Evolutionary conservation across 2,888 invertebrate genomes (phyloP), one percentile per base, ranked within the genome.

Genomic region (Pachycephus smyrnensis): DNA sequence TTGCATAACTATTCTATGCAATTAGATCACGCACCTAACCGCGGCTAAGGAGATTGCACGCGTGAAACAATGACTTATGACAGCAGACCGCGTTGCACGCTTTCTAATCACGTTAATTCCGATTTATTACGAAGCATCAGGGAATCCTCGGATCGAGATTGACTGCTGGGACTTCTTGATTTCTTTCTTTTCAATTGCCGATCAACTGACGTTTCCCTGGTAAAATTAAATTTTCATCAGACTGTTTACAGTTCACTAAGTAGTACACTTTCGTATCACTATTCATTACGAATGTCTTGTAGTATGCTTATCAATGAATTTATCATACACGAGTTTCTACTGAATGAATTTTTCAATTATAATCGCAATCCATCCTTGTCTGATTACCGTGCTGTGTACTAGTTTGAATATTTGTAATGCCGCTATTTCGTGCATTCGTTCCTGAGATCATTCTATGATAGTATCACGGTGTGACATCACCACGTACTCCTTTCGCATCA

Each of bases 91-190:
- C 79, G 77, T 71, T 81, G 79, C 80, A 82, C 84, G 84, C 84
- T 84, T 84, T 84, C 84, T 84, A 84, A 80, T 76, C 82, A 80
- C 79, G 69, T 79, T 84, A 82, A 84, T 84, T 84, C 79, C 81
- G 78, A 84, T 84, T 82, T 80, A 82, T 84, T 79, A 81, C 77
- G 80, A 35, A 74, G 74, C 74, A 35, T n/a, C 35, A 33, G 36
- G 3, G 74, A 30, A 74, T 74, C 36, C 33, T 74, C 37, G 30
- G 12, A 3, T 33, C 74, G 23, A 1, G 36, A 33, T 74, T 30
- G 11, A 74, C 30, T 30, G 74, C 71, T 32, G 71, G 12, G 71
- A 71, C 33, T 71, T 71, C 32, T 33, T 31, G 15, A 31, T 71
- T 71, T 71, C 33, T 71, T 71, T 71, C 31, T 23, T 35, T 55